Base-by-base conservation (phyloP, 2,888 invertebrate genomes). In the Agonopterix heracliana region DNA sequence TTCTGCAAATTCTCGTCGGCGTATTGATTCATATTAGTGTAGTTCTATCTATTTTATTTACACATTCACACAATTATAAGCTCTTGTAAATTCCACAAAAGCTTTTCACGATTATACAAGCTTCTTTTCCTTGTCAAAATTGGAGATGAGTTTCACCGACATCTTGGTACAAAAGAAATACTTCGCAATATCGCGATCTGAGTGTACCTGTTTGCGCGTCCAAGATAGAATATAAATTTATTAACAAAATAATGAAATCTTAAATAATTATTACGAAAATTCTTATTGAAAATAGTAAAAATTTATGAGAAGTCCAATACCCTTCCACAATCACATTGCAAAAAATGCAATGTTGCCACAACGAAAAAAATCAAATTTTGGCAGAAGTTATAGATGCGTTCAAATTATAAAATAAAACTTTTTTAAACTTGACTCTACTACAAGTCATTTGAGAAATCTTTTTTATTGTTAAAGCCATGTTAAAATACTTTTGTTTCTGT, bases 261-360 rank as follows among this genome's bases (percentile, higher is more conserved):
- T 63, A 69, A 68, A 67, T 63, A 65, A 62, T 64, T 71, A 63
- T 65, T 71, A 63, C 54, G 67, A 78, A 78, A 80, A 78, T 74
- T 74, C 60, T 66, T 66, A 60, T 66, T 63, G 62, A 69, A 68
- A 72, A 65, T 41, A 68, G 66, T 65, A 56, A 59, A 74, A 77
- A 71, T 72, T 73, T 74, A 63, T 64, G 64, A 64, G 56, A 68
- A 62, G 65, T 68, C 66, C 68, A 70, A 59, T 51, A 71, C 68
- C 70, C 70, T 77, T 76, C 73, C 71, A 78, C 78, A 78, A 78
- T 83, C 84, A 84, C 86, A 85, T 85, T 84, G 81, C 81, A 83
- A 85, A 81, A 38, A 81, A 76, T 72, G 69, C 54, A 51, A 59
- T 57, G 59, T 66, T 71, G 64, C 63, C 57, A 61, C 51, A 49